Conservation (phyloP, 1,140 invertebrate species). For the Drosophila micromelanica region DNA sequence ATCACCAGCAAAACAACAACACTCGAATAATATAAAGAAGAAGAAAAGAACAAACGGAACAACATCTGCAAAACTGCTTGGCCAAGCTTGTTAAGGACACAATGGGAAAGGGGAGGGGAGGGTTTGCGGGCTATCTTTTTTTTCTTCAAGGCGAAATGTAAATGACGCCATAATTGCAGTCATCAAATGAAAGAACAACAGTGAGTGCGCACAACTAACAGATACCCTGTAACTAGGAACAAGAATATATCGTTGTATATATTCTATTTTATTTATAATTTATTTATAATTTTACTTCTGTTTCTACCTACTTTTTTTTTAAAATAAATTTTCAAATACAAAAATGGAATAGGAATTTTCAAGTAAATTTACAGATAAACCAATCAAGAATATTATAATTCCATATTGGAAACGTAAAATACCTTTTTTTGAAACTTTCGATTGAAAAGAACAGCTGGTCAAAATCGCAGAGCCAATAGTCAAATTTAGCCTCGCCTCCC, state of each 20-base stretch:
- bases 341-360: neutral
- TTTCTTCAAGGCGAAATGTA: conserved; percentile 70
- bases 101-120: neutral
- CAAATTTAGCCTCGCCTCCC: neutral
- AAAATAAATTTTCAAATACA: neutral
- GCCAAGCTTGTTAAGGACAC: conserved; percentile 9
- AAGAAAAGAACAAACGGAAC: conserved; percentile 23
- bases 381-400: too few species aligned
- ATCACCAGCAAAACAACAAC: conserved; percentile 21
- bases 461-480: conserved; percentile 20
- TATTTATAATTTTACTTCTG: too few species aligned
- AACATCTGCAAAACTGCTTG: conserved; percentile 34
- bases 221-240: too few species aligned
- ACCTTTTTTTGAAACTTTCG: too few species aligned
- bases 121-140: conserved; percentile 49
- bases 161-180: conserved; percentile 80
- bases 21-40: neutral
- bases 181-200: conserved; percentile 63
- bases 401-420: too few species aligned
- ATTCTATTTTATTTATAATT: too few species aligned
- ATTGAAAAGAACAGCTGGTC: conserved; percentile 43
- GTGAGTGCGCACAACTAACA: neutral
- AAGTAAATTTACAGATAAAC: too few species aligned
- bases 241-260: too few species aligned
- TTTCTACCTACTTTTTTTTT: too few species aligned